Evolutionary conservation across 2,113 vertebrate genomes (phyloP), one percentile per base, ranked within the genome.

Genomic region (Bolborhynchus lineola): DNA sequence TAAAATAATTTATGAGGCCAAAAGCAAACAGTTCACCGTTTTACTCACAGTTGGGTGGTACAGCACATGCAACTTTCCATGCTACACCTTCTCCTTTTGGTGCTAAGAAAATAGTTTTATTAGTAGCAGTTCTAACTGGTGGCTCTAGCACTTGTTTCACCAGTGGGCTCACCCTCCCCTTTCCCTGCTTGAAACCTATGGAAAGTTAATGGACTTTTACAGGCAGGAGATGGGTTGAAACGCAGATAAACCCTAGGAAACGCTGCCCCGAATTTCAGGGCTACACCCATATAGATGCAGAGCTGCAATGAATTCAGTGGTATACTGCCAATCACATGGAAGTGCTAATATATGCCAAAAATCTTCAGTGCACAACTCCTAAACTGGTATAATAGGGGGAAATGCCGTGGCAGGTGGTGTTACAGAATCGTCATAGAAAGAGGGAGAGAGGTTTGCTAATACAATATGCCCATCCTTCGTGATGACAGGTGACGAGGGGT

Each of bases 321-420:
- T 89, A 41, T 19, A 18, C 96, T 97, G 96, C 95, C 95, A 96
- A 96, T 97, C 96, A 96, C 77, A 87, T 4, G 62, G 81, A 94
- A 93, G 96, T 95, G 95, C 87, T 96, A 93, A 96, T 96, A 86
- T 95, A 95, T 97, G 95, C 96, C 95, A 96, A 96, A 96, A 96
- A 95, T 91, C 88, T 77, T 95, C 92, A 91, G 86, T 69, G 88
- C 95, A 82, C 92, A 91, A 93, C 92, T 96, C 95, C 92, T 96
- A 94, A 96, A 96, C 92, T 87, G 94, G 96, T 94, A 94, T 87
- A 96, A 97, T 93, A 86, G 92, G 77, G 81, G 92, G 84, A 75
- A 91, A 92, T 72, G 96, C 91, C 76, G 76, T 96, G 92, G 96
- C 95, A 97, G 96, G 95, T 96, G 96, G 95, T 91, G 96, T 93